These are phyloP conservation scores for Leptopterna dolabrata DNA, from an alignment of 2,888 invertebrate species.

Conservation along the genomic window DNA sequence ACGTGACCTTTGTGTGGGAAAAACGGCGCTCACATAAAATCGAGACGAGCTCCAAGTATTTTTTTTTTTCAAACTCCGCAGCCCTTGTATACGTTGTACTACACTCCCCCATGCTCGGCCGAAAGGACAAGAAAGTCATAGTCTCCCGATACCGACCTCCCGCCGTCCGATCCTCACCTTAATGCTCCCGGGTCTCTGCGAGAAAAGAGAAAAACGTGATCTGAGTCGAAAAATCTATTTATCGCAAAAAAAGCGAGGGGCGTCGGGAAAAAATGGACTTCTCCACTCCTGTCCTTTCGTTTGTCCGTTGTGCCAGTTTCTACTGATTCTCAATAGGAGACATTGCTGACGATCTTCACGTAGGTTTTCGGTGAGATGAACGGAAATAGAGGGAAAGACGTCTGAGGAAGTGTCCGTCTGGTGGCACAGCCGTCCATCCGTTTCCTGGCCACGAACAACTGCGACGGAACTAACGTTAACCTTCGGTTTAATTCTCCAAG, in stretches of 20 bases:
- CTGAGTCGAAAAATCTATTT: slow-evolving; percentile 3
- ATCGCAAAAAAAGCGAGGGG: not conserved
- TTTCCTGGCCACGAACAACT: not conserved
- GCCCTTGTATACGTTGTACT: not conserved
- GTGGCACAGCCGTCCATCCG: not conserved
- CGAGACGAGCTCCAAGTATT: not conserved
- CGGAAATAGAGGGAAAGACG: not conserved
- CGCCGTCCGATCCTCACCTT: not conserved
- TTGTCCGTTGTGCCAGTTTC: not conserved
- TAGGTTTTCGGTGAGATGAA: not conserved
- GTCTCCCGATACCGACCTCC: not conserved
- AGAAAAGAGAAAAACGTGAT: not conserved
- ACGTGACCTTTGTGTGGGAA: not conserved
- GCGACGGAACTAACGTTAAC: no score
- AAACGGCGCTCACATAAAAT: slow-evolving; percentile 42
- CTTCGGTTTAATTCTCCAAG: no score
- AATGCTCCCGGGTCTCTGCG: not conserved
- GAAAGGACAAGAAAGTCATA: slow-evolving; percentile 45
- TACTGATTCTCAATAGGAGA: not conserved
- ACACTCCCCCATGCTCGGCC: not conserved
- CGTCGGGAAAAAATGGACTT: slow-evolving; percentile 8
- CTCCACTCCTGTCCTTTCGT: not conserved
- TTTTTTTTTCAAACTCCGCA: not conserved
- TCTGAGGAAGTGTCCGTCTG: not conserved
- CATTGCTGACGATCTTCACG: not conserved